phyloP scores from a whole-genome alignment of 2,888 invertebrate species.

The Neelides folsomi region DNA sequence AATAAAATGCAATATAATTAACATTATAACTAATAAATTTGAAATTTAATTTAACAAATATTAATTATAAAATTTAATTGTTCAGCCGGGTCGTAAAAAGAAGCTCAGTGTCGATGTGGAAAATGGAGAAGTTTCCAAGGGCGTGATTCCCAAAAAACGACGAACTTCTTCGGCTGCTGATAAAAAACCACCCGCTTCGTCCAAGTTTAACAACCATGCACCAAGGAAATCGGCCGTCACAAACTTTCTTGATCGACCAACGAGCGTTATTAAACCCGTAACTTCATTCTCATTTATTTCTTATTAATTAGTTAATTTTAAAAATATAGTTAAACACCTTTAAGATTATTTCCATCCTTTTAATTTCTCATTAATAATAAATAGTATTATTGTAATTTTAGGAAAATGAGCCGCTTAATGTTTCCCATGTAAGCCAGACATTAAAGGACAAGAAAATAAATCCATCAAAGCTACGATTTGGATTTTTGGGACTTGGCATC shows the following conservation, averaged over 20 bases:
- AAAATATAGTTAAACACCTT: no score
- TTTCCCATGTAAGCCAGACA: conserved; percentile 61
- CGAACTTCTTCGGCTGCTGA: conserved; percentile 8
- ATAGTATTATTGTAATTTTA: conserved; percentile 39
- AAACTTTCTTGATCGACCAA: conserved; percentile 52
- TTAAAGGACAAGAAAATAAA: conserved; percentile 70
- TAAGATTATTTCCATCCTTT: no score
- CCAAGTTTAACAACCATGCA: conserved; percentile 27
- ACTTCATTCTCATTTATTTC: conserved; percentile 39
- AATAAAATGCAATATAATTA: no score
- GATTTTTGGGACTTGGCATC: conserved; percentile 86
- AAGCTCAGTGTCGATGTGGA: conserved; percentile 13
- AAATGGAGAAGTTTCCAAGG: conserved; percentile 9
- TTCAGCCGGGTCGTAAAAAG: conserved; percentile 8
- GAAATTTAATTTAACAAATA: no score
- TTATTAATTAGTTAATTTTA: no score
- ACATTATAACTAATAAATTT: no score
- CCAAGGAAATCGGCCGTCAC: conserved; percentile 45
- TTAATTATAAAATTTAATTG: no score
- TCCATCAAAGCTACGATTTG: conserved; percentile 75
- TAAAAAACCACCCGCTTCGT: background rate
- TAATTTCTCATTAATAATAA: no score
- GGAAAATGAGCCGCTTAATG: conserved; percentile 61
- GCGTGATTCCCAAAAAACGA: conserved; percentile 10
- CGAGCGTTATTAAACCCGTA: conserved; percentile 55